Base-by-base conservation (phyloP, 2,888 invertebrate genomes). In the Sesia bembeciformis region DNA sequence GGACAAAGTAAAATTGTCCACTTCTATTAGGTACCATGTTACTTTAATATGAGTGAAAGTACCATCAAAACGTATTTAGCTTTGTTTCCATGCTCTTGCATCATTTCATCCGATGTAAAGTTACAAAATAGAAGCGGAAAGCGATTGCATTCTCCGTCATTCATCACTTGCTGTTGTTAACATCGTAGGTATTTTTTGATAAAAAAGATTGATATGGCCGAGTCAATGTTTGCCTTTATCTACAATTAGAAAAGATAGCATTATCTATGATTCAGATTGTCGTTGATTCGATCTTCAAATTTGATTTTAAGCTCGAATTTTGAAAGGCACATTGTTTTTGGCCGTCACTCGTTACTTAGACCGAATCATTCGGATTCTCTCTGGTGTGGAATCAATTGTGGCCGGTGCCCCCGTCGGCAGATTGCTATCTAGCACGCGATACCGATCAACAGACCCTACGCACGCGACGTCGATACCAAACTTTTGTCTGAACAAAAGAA, bases 351-450 rank as follows among this genome's bases (percentile, higher is more conserved):
- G 6, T 50, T 3, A 50, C 50, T 50, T 50, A 50, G 7, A 39
- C 39, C 50, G 50, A 3, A 46, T 50, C 50, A 38, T 38, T 50
- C 50, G 39, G 50, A 39, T 50, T 39, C 39, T 50, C 54, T 53
- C 56, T 40, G 57, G 50, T 65, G 69, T 72, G 67, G 82, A 83
- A 83, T 84, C 84, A 84, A 84, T 80, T 81, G 83, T 79, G 81
- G 80, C 75, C 81, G 81, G 72, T 78, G 81, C 74, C 81, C 72
- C 78, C 67, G 61, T 66, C 66, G 70, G 75, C 71, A 77, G 83
- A 84, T 84, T 83, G 83, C 79, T 74, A 77, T 74, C 81, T 72
- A 70, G 69, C 88, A 89, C 87, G 88, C 88, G 78, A 89, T 76
- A 73, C 84, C 84, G 79, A 85, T 85, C 85, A 77, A 68, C 71